Conservation (phyloP, 2,113 vertebrate genomes). For the Salvelinus sp. region DNA sequence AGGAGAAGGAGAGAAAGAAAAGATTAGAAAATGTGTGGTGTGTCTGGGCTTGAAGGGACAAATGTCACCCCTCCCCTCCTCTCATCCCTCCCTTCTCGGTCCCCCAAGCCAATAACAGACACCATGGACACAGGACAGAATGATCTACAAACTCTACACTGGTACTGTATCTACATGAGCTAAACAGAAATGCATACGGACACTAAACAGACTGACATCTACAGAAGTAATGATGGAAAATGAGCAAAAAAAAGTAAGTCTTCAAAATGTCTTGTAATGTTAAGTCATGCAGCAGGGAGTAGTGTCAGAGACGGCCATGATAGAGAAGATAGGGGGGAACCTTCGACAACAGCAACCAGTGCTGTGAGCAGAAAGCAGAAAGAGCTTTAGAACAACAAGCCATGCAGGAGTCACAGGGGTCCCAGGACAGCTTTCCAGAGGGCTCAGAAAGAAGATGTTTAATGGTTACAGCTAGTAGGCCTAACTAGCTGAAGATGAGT, state of each 20-base stretch:
- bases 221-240: neutral
- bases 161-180: neutral
- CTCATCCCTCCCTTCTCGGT: neutral
- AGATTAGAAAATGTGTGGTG: constrained; percentile 13
- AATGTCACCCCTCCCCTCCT: no score
- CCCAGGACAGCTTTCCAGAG: no score
- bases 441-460: neutral
- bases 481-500: no score
- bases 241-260: neutral
- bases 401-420: neutral
- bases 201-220: neutral
- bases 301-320: neutral
- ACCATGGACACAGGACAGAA: neutral
- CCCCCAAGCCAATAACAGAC: neutral
- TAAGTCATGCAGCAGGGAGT: constrained; percentile 35
- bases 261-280: constrained; percentile 6
- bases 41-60: neutral
- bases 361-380: constrained; percentile 1
- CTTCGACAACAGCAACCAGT: neutral
- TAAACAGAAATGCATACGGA: neutral
- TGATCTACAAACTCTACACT: neutral
- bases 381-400: constrained; percentile 12
- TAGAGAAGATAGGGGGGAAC: neutral
- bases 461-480: neutral
- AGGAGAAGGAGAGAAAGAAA: constrained; percentile 16